phyloP scores from a whole-genome alignment of 2,797 vertebrate genomes.

The Amniataba percoides region DNA sequence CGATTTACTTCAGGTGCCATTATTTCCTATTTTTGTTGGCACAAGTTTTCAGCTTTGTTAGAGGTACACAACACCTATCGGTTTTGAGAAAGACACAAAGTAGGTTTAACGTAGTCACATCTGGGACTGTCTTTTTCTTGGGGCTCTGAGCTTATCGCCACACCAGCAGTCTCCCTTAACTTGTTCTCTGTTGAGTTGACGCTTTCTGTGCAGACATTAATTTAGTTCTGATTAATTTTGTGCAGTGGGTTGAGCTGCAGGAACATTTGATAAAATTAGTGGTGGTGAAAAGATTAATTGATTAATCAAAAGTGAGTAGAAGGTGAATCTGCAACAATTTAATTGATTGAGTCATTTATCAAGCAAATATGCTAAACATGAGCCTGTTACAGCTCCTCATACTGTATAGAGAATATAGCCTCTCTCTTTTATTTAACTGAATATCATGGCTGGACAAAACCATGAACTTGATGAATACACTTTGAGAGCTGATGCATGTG shows the following conservation, averaged over 20 bases:
- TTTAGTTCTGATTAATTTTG: not conserved
- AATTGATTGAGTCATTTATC: not conserved
- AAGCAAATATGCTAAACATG: not conserved
- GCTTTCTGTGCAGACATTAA: not conserved
- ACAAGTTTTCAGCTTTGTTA: not conserved
- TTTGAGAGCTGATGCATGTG: not conserved
- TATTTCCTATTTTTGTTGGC: not conserved
- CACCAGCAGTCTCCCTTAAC: not conserved
- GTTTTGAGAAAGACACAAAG: not conserved
- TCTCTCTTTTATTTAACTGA: not conserved
- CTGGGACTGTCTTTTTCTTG: not conserved
- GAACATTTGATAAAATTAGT: constrained; percentile 1
- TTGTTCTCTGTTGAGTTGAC: not conserved
- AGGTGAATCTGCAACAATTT: not conserved
- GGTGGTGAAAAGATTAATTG: not conserved
- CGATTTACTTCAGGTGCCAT: too few species aligned
- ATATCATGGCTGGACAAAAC: not conserved
- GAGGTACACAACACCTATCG: too few species aligned
- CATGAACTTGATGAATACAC: not conserved
- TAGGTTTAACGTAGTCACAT: too few species aligned
- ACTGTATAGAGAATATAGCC: not conserved
- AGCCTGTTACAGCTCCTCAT: not conserved
- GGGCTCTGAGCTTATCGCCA: not conserved
- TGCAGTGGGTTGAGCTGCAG: not conserved
- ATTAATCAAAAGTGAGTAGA: not conserved